Evolutionary conservation across 1,140 invertebrate species (phyloP).

Genomic region (Coelopa frigida): DNA sequence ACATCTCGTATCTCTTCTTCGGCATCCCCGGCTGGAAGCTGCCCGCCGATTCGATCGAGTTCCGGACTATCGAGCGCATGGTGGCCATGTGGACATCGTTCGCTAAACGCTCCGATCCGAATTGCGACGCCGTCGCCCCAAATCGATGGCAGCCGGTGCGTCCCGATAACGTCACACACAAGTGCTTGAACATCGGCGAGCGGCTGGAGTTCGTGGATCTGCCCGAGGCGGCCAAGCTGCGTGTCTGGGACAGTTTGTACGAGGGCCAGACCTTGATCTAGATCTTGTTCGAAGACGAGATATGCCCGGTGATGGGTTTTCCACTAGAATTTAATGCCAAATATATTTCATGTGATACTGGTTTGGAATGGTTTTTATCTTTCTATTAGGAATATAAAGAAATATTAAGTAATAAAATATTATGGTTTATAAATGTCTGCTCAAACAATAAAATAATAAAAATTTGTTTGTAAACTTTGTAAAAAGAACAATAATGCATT

Average conservation of each 20-base stretch:
- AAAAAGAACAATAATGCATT: too few relatives aligned
- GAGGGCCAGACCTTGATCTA: constrained; percentile 17
- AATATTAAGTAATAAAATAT: too few relatives aligned
- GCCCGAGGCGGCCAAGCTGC: constrained; percentile 31
- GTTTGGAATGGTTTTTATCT: too few relatives aligned
- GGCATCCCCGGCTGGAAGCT: constrained; percentile 19
- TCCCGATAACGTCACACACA: constrained; percentile 12
- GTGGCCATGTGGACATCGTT: constrained; percentile 44
- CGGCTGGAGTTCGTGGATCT: constrained; percentile 28
- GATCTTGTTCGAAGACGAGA: not conserved
- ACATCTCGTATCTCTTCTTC: constrained; percentile 56
- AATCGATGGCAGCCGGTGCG: constrained; percentile 21
- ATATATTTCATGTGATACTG: constrained; percentile 27
- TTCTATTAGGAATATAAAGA: too few relatives aligned
- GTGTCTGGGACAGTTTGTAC: constrained; percentile 34
- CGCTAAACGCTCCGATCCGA: constrained; percentile 37
- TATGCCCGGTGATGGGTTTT: constrained; percentile 36
- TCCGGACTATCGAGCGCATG: constrained; percentile 38
- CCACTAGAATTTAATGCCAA: constrained; percentile 38
- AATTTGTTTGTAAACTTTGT: too few relatives aligned
- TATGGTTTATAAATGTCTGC: too few relatives aligned
- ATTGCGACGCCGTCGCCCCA: constrained; percentile 18
- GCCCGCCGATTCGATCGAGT: constrained; percentile 22
- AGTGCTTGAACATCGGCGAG: constrained; percentile 39
- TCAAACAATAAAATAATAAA: too few relatives aligned